These are phyloP conservation scores for Melanitta fusca DNA, from an alignment of 2,797 vertebrate genomes.

Conservation along the genomic window DNA sequence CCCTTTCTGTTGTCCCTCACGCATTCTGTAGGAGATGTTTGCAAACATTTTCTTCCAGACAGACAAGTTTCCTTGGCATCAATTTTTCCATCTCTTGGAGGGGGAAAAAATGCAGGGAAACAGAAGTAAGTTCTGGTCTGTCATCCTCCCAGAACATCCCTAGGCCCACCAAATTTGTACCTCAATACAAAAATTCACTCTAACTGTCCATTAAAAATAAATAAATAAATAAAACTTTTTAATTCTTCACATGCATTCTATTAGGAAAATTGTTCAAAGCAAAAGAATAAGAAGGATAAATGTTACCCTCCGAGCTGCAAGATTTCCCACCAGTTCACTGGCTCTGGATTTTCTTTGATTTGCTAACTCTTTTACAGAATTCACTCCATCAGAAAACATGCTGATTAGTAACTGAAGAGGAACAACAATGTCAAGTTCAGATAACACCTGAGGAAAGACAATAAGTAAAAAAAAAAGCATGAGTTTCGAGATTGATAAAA, in stretches of 20 bases:
- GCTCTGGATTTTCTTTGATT: conserved; percentile 93
- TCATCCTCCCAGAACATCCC: neutral
- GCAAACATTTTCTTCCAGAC: neutral
- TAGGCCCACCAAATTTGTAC: neutral
- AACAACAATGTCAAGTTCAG: conserved; percentile 96
- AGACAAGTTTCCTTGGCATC: neutral
- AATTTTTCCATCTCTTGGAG: neutral
- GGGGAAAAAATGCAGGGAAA: neutral
- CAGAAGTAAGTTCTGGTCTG: neutral
- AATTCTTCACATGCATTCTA: neutral
- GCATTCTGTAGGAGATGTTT: neutral
- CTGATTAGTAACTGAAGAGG: conserved; percentile 95
- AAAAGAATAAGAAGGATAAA: neutral
- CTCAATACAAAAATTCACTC: neutral
- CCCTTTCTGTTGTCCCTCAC: neutral
- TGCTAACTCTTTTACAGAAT: conserved; percentile 97
- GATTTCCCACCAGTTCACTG: conserved; percentile 87
- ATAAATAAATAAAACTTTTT: neutral
- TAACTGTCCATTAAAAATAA: neutral
- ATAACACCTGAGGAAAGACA: conserved; percentile 87
- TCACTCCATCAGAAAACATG: conserved; percentile 99
- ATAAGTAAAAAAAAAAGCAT: neutral
- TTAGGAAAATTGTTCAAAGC: neutral
- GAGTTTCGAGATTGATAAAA: conserved; percentile 34
- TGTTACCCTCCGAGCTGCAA: conserved; percentile 91